Conservation (phyloP, 35 echinoderm and acorn worm genomes). For the Holothuria glaberrima region DNA sequence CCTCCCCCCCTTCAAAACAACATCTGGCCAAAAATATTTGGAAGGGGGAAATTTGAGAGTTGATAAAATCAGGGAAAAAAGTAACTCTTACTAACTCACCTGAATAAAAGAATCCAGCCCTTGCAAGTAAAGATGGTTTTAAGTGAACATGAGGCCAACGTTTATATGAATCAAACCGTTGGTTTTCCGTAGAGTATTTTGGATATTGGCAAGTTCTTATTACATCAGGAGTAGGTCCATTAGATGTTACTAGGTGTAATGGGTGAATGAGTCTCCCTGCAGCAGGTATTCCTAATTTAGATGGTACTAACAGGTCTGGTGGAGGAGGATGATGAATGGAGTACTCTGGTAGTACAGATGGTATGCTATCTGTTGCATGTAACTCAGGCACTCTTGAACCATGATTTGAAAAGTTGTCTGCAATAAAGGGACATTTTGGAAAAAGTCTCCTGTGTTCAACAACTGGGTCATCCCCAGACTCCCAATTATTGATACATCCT, state of each 20-base stretch:
- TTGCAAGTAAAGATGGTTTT: conserved; percentile 32
- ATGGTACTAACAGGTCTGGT: not conserved
- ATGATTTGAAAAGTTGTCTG: not conserved
- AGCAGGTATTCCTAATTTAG: conserved; percentile 47
- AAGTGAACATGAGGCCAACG: conserved; percentile 32
- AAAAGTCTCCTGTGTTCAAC: conserved; percentile 41
- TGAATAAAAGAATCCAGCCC: conserved; percentile 60
- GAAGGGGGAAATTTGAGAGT: no score
- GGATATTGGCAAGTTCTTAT: conserved; percentile 57
- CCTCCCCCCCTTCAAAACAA: no score
- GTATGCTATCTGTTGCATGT: conserved; percentile 19
- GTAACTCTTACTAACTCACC: not conserved
- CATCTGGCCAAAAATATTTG: no score
- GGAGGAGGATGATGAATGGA: conserved; percentile 5
- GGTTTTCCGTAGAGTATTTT: conserved; percentile 64
- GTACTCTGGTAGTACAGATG: conserved; percentile 4
- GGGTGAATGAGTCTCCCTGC: conserved; percentile 25
- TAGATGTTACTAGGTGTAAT: conserved; percentile 26
- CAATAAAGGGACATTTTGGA: conserved; percentile 43
- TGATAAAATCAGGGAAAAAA: no score
- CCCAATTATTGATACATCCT: conserved; percentile 48
- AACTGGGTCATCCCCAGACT: conserved; percentile 24
- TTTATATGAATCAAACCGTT: conserved; percentile 65
- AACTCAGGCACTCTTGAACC: not conserved
- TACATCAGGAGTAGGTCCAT: conserved; percentile 42